Conservation (phyloP, 2,797 vertebrate species). For the Rhinella marina region DNA sequence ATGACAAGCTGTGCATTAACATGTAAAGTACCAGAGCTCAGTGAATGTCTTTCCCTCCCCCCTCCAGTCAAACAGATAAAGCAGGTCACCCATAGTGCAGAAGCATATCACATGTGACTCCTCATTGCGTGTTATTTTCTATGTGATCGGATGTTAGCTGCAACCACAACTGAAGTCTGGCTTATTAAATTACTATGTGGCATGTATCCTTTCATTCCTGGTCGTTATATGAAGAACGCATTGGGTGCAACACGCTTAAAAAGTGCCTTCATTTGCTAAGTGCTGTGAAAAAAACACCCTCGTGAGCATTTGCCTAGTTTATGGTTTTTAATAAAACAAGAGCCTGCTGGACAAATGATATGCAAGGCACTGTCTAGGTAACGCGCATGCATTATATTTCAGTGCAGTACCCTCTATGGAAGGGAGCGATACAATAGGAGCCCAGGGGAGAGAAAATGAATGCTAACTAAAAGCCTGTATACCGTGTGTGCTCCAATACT, state of each 20-base stretch:
- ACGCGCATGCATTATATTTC: conserved; percentile 10
- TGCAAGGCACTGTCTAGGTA: conserved; percentile 6
- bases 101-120: not conserved
- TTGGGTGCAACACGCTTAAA: not conserved
- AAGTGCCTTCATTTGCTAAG: conserved; percentile 13
- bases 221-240: not conserved
- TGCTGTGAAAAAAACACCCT: conserved; percentile 3
- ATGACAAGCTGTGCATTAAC: not conserved
- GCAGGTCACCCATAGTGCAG: not conserved
- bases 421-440: conserved; percentile 14
- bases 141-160: not conserved
- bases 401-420: conserved; percentile 1
- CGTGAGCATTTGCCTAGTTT: conserved; percentile 23
- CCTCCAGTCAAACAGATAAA: not conserved
- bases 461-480: conserved; percentile 34
- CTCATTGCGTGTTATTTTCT: not conserved
- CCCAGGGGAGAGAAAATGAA: conserved; percentile 27
- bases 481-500: conserved; percentile 38
- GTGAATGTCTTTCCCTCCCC: not conserved
- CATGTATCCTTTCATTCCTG: not conserved
- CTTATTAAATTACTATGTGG: not conserved
- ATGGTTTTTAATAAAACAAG: conserved; percentile 41
- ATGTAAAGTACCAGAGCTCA: not conserved
- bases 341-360: conserved; percentile 5
- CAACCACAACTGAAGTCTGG: not conserved